A percentile compares a stretch with the other conserved stretches of the same genome.
Evolutionary conservation across 2,797 vertebrate genomes (phyloP).

Genomic region (Propithecus deckenii): DNA sequence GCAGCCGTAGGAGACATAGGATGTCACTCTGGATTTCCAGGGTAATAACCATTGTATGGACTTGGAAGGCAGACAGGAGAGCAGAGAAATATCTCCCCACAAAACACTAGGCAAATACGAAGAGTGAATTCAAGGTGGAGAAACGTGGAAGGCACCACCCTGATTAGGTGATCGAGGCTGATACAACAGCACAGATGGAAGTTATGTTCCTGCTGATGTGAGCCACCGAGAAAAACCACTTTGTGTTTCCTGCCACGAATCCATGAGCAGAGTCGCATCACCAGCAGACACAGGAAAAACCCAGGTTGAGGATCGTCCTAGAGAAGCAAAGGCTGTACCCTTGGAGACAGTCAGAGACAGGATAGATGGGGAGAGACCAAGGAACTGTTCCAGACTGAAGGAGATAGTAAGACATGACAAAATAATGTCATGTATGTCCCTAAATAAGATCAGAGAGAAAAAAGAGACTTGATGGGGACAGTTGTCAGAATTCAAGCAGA

Average conservation of each 20-base stretch:
- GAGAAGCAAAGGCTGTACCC: neutral
- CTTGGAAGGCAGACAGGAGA: neutral
- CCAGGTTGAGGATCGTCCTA: neutral
- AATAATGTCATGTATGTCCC: neutral
- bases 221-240: neutral
- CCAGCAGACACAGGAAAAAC: neutral
- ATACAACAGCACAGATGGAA: neutral
- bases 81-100: neutral
- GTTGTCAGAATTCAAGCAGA: neutral
- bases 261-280: neutral
- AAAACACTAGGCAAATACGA: neutral
- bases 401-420: neutral
- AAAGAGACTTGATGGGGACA: neutral
- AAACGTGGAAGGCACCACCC: neutral
- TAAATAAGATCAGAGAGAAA: neutral
- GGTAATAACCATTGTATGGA: neutral
- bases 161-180: neutral
- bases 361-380: neutral
- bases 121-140: neutral
- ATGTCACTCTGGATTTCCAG: neutral
- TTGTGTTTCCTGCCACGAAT: neutral
- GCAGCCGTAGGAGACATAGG: neutral
- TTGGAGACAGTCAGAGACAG: neutral
- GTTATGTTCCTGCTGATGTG: neutral
- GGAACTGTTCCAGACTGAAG: neutral